Conservation (phyloP, 2,888 invertebrate genomes). For the Rotaria sp. region DNA sequence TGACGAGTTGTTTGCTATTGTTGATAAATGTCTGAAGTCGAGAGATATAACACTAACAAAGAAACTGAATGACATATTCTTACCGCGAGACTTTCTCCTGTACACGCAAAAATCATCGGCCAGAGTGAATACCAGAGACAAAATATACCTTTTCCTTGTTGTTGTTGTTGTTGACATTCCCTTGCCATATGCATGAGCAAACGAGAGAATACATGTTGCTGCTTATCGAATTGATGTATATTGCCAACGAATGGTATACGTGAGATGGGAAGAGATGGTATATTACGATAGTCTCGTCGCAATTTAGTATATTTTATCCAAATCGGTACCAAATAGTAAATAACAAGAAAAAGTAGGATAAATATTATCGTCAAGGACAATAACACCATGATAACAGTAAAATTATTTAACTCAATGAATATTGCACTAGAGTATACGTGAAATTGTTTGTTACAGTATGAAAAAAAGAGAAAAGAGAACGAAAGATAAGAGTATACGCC, state of each 20-base stretch:
- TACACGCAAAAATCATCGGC: background rate
- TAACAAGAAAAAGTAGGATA: too few species aligned
- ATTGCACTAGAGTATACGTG: too few species aligned
- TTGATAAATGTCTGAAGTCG: constrained; percentile 9
- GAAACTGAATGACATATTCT: too few species aligned
- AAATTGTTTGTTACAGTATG: too few species aligned
- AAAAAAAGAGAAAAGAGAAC: too few species aligned
- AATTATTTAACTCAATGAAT: too few species aligned
- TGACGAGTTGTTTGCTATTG: constrained; percentile 48
- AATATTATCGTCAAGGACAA: too few species aligned
- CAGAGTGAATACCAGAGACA: background rate
- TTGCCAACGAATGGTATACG: background rate
- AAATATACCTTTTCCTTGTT: background rate
- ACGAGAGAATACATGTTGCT: background rate
- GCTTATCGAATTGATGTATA: background rate
- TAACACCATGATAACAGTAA: too few species aligned
- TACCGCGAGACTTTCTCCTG: background rate
- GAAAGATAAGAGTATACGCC: too few species aligned
- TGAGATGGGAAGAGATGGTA: background rate
- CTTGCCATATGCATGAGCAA: background rate
- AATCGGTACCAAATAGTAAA: too few species aligned
- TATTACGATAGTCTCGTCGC: background rate
- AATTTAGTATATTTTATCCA: background rate
- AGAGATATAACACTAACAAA: background rate
- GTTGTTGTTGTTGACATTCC: background rate